phyloP scores from a whole-genome alignment of 2,888 invertebrate species.

The Phlogophora meticulosa region DNA sequence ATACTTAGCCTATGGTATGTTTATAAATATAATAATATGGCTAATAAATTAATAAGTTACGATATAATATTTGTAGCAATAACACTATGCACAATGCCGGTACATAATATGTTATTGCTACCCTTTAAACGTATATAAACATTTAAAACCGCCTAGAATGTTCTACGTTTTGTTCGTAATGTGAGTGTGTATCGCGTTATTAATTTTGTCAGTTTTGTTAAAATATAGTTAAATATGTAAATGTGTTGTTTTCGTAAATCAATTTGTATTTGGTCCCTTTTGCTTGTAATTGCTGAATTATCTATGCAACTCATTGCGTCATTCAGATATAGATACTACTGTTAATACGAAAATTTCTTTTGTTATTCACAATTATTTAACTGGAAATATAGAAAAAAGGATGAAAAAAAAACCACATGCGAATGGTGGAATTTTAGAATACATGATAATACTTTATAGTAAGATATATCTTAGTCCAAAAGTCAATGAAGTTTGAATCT shows the following conservation, averaged over 20 bases:
- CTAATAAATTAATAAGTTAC: slow-evolving; percentile 89
- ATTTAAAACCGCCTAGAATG: slow-evolving; percentile 84
- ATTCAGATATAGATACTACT: slow-evolving; percentile 79
- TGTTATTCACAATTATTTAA: slow-evolving; percentile 82
- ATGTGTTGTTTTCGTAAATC: slow-evolving; percentile 77
- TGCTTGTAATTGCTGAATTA: slow-evolving; percentile 89
- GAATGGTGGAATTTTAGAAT: slow-evolving; percentile 69
- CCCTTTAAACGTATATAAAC: slow-evolving; percentile 72
- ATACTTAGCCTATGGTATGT: slow-evolving; percentile 91
- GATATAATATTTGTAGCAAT: slow-evolving; percentile 78
- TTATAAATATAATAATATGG: slow-evolving; percentile 90
- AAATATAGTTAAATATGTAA: slow-evolving; percentile 75
- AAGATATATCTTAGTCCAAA: slow-evolving; percentile 57
- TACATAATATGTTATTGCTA: slow-evolving; percentile 77
- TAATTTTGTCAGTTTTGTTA: slow-evolving; percentile 87
- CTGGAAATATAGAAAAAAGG: slow-evolving; percentile 72
- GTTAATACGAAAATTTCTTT: slow-evolving; percentile 80
- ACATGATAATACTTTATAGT: slow-evolving; percentile 63
- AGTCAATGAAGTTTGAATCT: slow-evolving; percentile 69
- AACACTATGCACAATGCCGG: slow-evolving; percentile 71
- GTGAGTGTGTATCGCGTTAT: slow-evolving; percentile 76
- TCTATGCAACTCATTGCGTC: slow-evolving; percentile 73
- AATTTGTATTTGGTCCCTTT: slow-evolving; percentile 90
- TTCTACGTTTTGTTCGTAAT: slow-evolving; percentile 79
- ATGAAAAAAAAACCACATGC: slow-evolving; percentile 77